Evolutionary conservation across 2,113 vertebrate species (phyloP).

Genomic region (Cyrtonyx montezumae): DNA sequence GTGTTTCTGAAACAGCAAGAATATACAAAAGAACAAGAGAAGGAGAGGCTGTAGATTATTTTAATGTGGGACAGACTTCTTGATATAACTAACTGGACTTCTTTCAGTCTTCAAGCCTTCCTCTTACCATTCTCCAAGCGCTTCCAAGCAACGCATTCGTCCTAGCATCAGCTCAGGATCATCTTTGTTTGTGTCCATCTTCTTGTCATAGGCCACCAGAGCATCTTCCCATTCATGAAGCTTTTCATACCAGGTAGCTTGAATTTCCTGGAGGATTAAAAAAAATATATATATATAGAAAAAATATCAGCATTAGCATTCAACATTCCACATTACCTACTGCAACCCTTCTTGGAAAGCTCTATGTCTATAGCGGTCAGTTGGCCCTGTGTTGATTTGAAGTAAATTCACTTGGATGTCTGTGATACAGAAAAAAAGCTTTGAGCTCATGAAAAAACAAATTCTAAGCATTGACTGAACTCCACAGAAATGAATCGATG

Average conservation of each 20-base stretch:
- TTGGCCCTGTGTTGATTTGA: background rate
- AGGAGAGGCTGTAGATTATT: background rate
- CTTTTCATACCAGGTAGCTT: slow-evolving; percentile 99
- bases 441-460: background rate
- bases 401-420: background rate
- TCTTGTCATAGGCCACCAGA: slow-evolving; percentile 95
- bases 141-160: slow-evolving; percentile 97
- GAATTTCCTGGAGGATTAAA: slow-evolving; percentile 87
- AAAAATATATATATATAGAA: background rate
- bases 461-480: background rate
- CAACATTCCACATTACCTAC: background rate
- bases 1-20: background rate
- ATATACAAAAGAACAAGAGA: background rate
- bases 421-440: background rate
- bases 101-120: background rate
- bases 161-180: slow-evolving; percentile 97
- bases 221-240: slow-evolving; percentile 99
- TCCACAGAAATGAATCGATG: background rate
- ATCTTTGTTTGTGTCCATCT: slow-evolving; percentile 97
- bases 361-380: background rate
- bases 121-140: slow-evolving; percentile 94
- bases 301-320: background rate
- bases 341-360: background rate
- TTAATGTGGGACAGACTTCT: background rate
- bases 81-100: background rate